phyloP scores from a whole-genome alignment of 2,113 vertebrate species.

The zebrafish (Danio rerio) region GRCz12tu NC_133178.1:19428501-19429000 shows the following conservation, averaged over 20 bases:
- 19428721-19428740: constrained; percentile 41
- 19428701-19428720: constrained; percentile 28
- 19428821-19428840: constrained; percentile 38
- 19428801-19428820: constrained; percentile 46
- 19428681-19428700: constrained; percentile 29
- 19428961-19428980: neutral
- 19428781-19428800: constrained; percentile 36
- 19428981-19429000: neutral
- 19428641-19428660: constrained; percentile 19
- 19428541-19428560: neutral
- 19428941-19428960: constrained; percentile 3
- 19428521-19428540: neutral
- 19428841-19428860: constrained; percentile 11
- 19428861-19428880: constrained; percentile 2
- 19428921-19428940: constrained; percentile 12
- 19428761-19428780: constrained; percentile 24
- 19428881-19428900: constrained; percentile 19
- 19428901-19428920: constrained; percentile 9
- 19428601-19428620: constrained; percentile 22
- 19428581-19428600: constrained; percentile 17
- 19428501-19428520: neutral
- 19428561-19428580: constrained; percentile 4
- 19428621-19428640: constrained; percentile 36
- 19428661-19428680: neutral
- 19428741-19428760: constrained; percentile 49